Evolutionary conservation across 2,888 invertebrate genomes (phyloP), one percentile per base, ranked within the genome.

Genomic region (Chrysina gloriosa): DNA sequence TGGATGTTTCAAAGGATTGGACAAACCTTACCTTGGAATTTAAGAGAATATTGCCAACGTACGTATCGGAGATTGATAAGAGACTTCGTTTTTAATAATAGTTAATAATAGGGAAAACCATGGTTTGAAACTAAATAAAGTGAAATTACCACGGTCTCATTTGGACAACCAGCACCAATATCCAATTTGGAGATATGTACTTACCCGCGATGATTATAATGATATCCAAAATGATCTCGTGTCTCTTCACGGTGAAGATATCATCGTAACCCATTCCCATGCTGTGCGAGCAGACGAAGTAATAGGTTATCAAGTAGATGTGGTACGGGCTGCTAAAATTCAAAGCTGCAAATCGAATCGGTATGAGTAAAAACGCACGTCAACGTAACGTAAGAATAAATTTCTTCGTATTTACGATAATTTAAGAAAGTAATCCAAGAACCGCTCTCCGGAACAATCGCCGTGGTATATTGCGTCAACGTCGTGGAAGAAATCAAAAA

Each of bases 141-240:
- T n/a, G n/a, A n/a, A n/a, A n/a, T n/a, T n/a, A n/a, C n/a, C n/a
- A n/a, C n/a, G n/a, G n/a, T n/a, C n/a, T n/a, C n/a, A n/a, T 31
- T 4, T 31, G 9, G n/a, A n/a, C 2, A 2, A 1, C 7, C 31
- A 31, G 2, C n/a, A 31, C n/a, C n/a, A 2, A 31, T 31, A n/a
- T 31, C n/a, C 1, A 31, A n/a, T 1, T 31, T 2, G 7, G 31
- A 2, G n/a, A n/a, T n/a, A 2, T 9, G 1, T 31, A 31, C 31
- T 45, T 34, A 73, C 73, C 72, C 14, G 42, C 45, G 11, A 73
- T 67, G 7, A 73, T 67, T 2, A 70, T 63, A 27, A 69, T 9
- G 5, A 72, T 70, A 27, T 67, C 61, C 21, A 71, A 67, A n/a
- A 68, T 56, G 21, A 74, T 71, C 63, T 74, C 74, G 0, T 68